Conservation (phyloP, 2,113 vertebrate genomes). For the Cyprinodon tularosa region DNA sequence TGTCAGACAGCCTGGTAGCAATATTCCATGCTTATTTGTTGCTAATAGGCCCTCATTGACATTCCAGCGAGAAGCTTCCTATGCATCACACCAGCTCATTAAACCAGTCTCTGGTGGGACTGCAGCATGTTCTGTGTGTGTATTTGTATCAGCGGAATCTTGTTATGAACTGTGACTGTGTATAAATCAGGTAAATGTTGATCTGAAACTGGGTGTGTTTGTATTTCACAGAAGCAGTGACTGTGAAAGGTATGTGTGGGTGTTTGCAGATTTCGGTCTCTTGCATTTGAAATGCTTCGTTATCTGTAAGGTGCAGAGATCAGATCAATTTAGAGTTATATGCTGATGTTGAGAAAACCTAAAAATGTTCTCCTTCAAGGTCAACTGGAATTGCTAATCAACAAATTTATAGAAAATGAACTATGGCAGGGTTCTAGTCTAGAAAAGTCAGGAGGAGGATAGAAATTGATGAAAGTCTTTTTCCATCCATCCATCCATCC, state of each 20-base stretch:
- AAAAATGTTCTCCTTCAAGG: slow-evolving; percentile 45
- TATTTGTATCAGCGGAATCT: slow-evolving; percentile 15
- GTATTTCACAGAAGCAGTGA: slow-evolving; percentile 17
- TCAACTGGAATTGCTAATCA: slow-evolving; percentile 48
- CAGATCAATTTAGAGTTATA: slow-evolving; percentile 54
- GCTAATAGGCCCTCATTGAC: slow-evolving; percentile 73
- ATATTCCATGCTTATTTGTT: slow-evolving; percentile 64
- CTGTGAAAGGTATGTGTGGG: slow-evolving; percentile 11
- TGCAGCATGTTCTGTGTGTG: slow-evolving; percentile 25
- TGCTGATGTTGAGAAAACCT: slow-evolving; percentile 52
- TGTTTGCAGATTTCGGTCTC: slow-evolving; percentile 17
- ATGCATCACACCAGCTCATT: slow-evolving; percentile 71
- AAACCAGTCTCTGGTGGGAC: slow-evolving; percentile 30
- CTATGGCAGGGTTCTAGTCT: neutral
- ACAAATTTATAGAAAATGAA: slow-evolving; percentile 9
- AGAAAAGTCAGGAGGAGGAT: neutral
- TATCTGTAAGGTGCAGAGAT: slow-evolving; percentile 38
- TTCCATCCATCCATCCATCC: no score
- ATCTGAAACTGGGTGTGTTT: slow-evolving; percentile 17
- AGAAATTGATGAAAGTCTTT: no score
- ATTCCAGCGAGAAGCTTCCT: slow-evolving; percentile 67
- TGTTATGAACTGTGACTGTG: slow-evolving; percentile 41
- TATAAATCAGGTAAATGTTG: slow-evolving; percentile 40
- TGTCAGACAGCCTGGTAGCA: slow-evolving; percentile 75
- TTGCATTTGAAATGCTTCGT: slow-evolving; percentile 37